A percentile compares a stretch with the other conserved stretches of the same genome.
Conservation (phyloP, 1,140 invertebrate genomes). For the Samia ricini region DNA sequence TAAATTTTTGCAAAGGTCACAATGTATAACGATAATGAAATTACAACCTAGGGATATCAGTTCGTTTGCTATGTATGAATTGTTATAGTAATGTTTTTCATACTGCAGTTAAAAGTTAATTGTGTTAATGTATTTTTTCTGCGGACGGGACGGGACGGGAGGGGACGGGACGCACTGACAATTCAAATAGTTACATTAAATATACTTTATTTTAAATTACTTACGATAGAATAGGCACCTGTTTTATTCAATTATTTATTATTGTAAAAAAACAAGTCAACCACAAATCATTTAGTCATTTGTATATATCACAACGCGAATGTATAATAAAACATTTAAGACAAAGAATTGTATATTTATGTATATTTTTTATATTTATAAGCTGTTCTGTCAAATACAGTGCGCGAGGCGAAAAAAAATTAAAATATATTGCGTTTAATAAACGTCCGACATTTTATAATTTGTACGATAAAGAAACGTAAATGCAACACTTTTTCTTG, state of each 20-base stretch:
- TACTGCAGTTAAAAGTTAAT: too few relatives aligned
- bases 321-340: slow-evolving; percentile 5
- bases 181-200: background rate
- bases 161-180: background rate
- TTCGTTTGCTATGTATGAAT: too few relatives aligned
- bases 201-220: background rate
- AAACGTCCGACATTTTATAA: slow-evolving; percentile 10
- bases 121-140: too few relatives aligned
- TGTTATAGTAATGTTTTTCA: too few relatives aligned
- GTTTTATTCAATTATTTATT: slow-evolving; percentile 12
- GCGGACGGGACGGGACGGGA: too few relatives aligned
- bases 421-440: slow-evolving; percentile 24
- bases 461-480: slow-evolving; percentile 8
- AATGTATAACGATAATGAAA: too few relatives aligned
- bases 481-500: slow-evolving; percentile 16
- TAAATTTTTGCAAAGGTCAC: too few relatives aligned
- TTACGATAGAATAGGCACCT: background rate
- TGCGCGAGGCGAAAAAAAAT: slow-evolving; percentile 13
- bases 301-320: background rate
- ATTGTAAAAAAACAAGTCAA: slow-evolving; percentile 8
- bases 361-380: slow-evolving; percentile 16
- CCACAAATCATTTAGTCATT: slow-evolving; percentile 11
- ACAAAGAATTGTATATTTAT: slow-evolving; percentile 12
- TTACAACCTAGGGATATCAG: too few relatives aligned
- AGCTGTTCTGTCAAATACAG: slow-evolving; percentile 13